Evolutionary conservation across 2,113 vertebrate species (phyloP).

Genomic region (Sitta europaea): DNA sequence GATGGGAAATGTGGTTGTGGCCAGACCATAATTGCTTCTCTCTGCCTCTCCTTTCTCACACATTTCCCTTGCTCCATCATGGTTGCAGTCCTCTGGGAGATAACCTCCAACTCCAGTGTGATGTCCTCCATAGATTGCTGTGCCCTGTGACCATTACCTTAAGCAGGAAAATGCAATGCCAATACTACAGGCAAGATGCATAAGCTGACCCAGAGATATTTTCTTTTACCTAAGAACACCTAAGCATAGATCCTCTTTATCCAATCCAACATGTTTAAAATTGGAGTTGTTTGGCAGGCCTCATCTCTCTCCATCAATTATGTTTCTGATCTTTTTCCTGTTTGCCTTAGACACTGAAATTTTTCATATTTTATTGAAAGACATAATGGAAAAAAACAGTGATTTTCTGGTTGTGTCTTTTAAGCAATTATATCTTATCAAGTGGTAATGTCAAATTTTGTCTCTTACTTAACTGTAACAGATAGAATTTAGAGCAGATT

Average conservation of each 20-base stretch:
- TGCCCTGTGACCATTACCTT: neutral
- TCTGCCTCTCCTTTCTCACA: neutral
- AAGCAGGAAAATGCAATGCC: neutral
- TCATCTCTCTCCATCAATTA: neutral
- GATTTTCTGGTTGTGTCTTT: neutral
- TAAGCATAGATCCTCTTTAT: neutral
- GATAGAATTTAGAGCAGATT: neutral
- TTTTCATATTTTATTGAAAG: neutral
- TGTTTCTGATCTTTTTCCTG: neutral
- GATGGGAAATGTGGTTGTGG: fast-evolving
- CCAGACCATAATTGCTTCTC: neutral
- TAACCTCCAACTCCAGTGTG: fast-evolving
- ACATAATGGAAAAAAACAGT: neutral
- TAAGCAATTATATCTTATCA: neutral
- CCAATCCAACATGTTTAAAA: neutral
- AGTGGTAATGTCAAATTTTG: neutral
- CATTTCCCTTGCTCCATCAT: neutral
- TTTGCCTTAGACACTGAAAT: neutral
- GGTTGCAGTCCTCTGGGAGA: neutral
- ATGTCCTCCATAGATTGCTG: neutral
- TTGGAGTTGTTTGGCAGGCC: neutral
- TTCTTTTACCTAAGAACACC: neutral
- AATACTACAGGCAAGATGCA: neutral
- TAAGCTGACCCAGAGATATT: neutral
- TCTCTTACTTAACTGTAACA: neutral